Conservation (phyloP, 2,113 vertebrate species). For the Anarrhichthys ocellatus region DNA sequence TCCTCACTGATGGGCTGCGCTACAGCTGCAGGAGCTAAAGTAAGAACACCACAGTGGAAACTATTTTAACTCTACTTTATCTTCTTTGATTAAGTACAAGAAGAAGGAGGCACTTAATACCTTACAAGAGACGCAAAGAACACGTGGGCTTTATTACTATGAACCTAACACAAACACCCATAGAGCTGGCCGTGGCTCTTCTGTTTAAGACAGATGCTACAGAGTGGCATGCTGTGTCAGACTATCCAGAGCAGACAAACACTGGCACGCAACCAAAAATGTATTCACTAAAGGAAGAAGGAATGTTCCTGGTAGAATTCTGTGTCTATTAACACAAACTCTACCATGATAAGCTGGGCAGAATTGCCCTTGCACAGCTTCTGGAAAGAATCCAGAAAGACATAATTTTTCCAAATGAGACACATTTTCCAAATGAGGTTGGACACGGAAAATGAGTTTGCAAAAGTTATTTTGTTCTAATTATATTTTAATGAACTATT, state of each 20-base stretch:
- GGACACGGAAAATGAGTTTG: slow-evolving; percentile 78
- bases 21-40: not conserved
- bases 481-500: slow-evolving; percentile 84
- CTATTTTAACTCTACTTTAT: not conserved
- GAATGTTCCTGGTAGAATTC: slow-evolving; percentile 18
- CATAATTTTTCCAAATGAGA: slow-evolving; percentile 66
- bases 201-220: slow-evolving; percentile 7
- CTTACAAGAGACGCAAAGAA: slow-evolving; percentile 1
- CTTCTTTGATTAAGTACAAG: not conserved
- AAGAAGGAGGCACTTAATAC: not conserved
- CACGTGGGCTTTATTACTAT: slow-evolving; percentile 8
- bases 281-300: not conserved
- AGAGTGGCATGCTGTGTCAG: not conserved
- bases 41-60: not conserved
- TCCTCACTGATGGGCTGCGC: not conserved
- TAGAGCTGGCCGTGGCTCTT: not conserved
- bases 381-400: slow-evolving; percentile 66
- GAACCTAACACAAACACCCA: slow-evolving; percentile 1
- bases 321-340: slow-evolving; percentile 29
- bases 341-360: slow-evolving; percentile 28
- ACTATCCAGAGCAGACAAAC: not conserved
- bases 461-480: slow-evolving; percentile 80
- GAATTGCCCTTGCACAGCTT: slow-evolving; percentile 32
- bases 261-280: slow-evolving; percentile 26
- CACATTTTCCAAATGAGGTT: slow-evolving; percentile 75